These are phyloP conservation scores for Ophiothrix spiculata DNA, from an alignment of 35 echinoderm and acorn worm species.

Conservation along the genomic window DNA sequence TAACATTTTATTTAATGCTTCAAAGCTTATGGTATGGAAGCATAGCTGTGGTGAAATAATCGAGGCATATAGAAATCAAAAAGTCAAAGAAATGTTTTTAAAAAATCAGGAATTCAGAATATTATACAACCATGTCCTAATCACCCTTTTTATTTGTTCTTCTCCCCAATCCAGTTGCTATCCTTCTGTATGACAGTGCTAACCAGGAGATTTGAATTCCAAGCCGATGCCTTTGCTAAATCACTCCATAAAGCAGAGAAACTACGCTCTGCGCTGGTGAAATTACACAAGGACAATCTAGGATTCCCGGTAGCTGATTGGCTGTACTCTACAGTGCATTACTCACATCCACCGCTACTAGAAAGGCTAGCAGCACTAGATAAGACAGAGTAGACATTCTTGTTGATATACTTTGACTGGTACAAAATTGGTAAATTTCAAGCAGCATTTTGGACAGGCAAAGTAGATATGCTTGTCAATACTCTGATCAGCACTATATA, in stretches of 20 bases:
- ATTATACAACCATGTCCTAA: background rate
- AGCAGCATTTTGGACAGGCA: too few species aligned
- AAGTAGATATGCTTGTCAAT: too few species aligned
- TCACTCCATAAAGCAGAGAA: constrained; percentile 49
- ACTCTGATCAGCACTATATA: too few species aligned
- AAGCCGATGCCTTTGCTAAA: constrained; percentile 92
- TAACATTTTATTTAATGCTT: too few species aligned
- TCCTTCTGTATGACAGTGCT: constrained; percentile 92
- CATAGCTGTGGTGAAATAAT: too few species aligned
- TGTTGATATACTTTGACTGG: too few species aligned
- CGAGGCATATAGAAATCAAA: background rate
- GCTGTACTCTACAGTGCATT: constrained; percentile 90
- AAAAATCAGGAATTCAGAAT: background rate
- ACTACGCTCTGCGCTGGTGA: constrained; percentile 76
- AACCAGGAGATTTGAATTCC: constrained; percentile 81
- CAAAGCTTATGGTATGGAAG: too few species aligned
- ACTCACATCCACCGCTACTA: constrained; percentile 92
- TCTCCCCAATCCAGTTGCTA: constrained; percentile 44
- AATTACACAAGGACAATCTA: constrained; percentile 93
- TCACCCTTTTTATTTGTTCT: constrained; percentile 8
- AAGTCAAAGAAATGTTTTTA: too few species aligned
- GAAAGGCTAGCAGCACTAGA: constrained; percentile 83
- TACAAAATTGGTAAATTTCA: too few species aligned
- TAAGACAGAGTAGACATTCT: constrained; percentile 77
- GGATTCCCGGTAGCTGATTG: constrained; percentile 94